Conservation (phyloP, 2,113 vertebrate genomes). For the Butorides virescens region DNA sequence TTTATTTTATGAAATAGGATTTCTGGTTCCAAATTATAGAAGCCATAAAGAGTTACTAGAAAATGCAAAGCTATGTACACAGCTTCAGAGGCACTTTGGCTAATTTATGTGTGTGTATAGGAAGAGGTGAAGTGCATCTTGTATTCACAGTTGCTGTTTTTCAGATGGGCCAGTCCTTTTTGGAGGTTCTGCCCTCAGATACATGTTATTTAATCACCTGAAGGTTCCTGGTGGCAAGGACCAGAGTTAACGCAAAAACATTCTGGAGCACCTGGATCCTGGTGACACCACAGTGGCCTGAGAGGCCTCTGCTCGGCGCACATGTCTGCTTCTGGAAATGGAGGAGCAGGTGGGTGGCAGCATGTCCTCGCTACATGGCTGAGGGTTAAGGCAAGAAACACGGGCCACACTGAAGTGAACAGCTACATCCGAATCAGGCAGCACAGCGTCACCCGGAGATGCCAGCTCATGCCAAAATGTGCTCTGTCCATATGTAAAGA, state of each 20-base stretch:
- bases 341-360: accelerated
- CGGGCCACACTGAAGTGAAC: background rate
- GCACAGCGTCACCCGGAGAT: background rate
- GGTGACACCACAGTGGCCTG: background rate
- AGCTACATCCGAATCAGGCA: background rate
- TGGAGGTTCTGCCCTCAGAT: background rate
- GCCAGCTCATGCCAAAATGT: background rate
- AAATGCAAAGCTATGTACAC: background rate
- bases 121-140: background rate
- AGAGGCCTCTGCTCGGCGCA: background rate
- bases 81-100: background rate
- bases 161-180: background rate
- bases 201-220: background rate
- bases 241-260: background rate
- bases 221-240: background rate
- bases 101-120: background rate
- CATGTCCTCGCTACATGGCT: background rate
- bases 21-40: background rate
- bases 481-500: background rate
- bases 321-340: background rate
- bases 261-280: background rate
- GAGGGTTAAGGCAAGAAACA: background rate
- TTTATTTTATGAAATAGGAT: background rate
- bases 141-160: background rate
- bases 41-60: background rate